Conservation (phyloP, 1,140 invertebrate species). For the Batillaria attramentaria region DNA sequence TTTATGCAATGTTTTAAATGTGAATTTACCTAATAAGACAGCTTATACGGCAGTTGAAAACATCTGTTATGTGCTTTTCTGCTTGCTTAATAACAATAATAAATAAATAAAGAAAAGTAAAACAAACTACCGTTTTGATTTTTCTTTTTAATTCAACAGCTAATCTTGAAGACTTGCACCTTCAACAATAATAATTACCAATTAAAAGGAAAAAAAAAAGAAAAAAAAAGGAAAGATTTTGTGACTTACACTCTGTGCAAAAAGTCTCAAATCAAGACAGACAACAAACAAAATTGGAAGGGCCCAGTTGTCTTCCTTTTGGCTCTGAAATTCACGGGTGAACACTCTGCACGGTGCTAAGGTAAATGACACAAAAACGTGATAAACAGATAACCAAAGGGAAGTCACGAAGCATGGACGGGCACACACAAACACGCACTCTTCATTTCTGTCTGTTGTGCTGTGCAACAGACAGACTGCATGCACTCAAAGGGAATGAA, state of each 20-base stretch:
- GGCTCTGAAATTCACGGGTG: conserved; percentile 86
- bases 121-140: not conserved
- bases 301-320: conserved; percentile 97
- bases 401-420: no score
- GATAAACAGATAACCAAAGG: not conserved
- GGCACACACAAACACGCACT: no score
- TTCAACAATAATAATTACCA: not conserved
- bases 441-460: no score
- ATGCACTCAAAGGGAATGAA: no score
- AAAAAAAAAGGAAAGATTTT: not conserved
- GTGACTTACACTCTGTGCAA: conserved; percentile 76
- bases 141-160: not conserved
- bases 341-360: conserved; percentile 74
- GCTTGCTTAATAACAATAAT: not conserved
- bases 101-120: not conserved
- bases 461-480: no score
- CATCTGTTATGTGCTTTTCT: not conserved
- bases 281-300: conserved; percentile 91
- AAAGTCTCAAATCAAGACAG: conserved; percentile 88
- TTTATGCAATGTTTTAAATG: no score
- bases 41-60: not conserved
- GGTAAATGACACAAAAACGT: conserved; percentile 24
- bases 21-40: not conserved
- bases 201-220: not conserved
- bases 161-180: not conserved